A percentile compares a stretch with the other conserved stretches of the same genome.
Evolutionary conservation across 2,888 invertebrate genomes (phyloP).

Genomic region (Caenorhabditis sp.): DNA sequence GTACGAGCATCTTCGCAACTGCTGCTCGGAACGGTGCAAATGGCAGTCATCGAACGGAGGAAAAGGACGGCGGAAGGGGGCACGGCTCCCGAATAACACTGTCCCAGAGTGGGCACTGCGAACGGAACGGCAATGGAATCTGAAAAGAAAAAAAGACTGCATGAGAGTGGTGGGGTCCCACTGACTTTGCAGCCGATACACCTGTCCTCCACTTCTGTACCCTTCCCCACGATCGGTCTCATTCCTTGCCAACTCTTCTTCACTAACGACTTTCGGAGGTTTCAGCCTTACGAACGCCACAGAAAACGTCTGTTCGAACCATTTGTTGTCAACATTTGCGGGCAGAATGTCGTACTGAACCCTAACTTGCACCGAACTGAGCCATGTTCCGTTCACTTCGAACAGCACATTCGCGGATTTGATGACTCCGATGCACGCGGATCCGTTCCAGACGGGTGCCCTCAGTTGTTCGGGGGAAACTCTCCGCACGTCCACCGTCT

Average conservation of each 20-base stretch:
- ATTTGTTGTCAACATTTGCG: conserved; percentile 31
- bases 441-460: conserved; percentile 33
- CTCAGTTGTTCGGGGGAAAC: neutral
- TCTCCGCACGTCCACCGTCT: conserved; percentile 1
- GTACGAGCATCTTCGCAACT: conserved; percentile 44
- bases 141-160: neutral
- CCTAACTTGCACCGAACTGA: neutral
- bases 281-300: neutral
- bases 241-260: neutral
- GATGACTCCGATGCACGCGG: conserved; percentile 25
- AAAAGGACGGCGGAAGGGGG: conserved; percentile 24
- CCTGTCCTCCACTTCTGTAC: conserved; percentile 14
- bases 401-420: conserved; percentile 6
- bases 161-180: neutral
- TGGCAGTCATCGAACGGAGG: conserved; percentile 6
- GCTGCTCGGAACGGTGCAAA: conserved; percentile 18
- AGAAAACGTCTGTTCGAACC: conserved; percentile 33
- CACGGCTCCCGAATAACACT: conserved; percentile 22
- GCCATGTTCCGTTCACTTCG: neutral
- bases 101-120: conserved; percentile 28
- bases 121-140: conserved; percentile 36
- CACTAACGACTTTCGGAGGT: neutral
- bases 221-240: neutral
- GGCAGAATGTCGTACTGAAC: conserved; percentile 22
- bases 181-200: conserved; percentile 22